These are phyloP conservation scores for Discoglossus pictus DNA, from an alignment of 2,797 vertebrate genomes.

Conservation along the genomic window DNA sequence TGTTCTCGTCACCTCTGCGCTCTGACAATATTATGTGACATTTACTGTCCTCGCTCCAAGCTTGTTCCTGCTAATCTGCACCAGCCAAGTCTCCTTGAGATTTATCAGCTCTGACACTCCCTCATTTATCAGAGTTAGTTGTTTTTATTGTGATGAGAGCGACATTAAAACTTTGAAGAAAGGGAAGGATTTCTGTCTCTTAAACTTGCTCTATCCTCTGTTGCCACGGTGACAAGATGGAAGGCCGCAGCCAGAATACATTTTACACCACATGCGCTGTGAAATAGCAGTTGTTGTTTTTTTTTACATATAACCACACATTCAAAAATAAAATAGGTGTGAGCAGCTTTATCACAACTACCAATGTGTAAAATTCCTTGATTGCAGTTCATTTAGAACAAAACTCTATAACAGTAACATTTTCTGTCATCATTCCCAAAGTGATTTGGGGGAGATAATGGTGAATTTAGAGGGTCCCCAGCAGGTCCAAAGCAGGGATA, in stretches of 20 bases:
- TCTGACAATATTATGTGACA: constrained; percentile 14
- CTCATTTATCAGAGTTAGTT: constrained; percentile 8
- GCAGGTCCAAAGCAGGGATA: no score
- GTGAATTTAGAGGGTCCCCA: no score
- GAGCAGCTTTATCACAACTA: neutral
- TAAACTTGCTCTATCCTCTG: neutral
- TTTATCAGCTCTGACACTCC: constrained; percentile 26
- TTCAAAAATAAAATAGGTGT: neutral
- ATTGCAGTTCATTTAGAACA: neutral
- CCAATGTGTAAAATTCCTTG: neutral
- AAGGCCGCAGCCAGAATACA: neutral
- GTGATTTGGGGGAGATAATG: no score
- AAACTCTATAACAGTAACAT: constrained; percentile 1
- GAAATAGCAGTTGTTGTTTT: neutral
- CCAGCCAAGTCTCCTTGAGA: neutral
- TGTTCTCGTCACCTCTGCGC: neutral
- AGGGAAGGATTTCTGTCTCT: neutral
- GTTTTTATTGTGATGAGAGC: constrained; percentile 9
- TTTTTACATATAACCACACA: neutral
- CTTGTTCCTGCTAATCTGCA: neutral
- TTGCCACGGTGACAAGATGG: neutral
- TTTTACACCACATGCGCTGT: neutral
- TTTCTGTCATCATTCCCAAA: no score
- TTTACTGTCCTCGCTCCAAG: neutral
- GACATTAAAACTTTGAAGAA: neutral